Evolutionary conservation across 2,797 vertebrate genomes (phyloP), one percentile per base, ranked within the genome.

Genomic region (Cichlasoma orientale): DNA sequence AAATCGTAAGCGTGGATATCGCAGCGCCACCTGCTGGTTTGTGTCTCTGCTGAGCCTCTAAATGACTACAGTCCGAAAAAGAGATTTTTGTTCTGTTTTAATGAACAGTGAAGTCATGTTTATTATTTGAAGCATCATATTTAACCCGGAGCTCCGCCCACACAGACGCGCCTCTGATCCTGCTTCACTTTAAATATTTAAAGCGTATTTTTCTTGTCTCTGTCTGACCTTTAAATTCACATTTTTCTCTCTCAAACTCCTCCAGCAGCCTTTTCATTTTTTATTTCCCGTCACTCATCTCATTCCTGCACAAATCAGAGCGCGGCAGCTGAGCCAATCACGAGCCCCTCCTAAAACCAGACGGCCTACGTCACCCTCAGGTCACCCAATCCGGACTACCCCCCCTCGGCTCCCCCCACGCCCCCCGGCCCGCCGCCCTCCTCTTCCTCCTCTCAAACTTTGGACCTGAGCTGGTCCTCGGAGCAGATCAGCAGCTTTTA

Each of bases 401-500:
- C 78, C 82, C 89, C 86, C 61, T 59, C 5, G 1, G 19, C 78
- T 80, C 85, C 82, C 23, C 14, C 21, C 13, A 7, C 21, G 86
- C 81, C 23, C 19, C 53, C 18, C 41, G 23, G 5, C 19, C 13
- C 61, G 10, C 59, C 23, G 54, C 91, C 86, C 85, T 90, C 29
- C 56, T 81, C 85, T 82, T 91, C 76, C 59, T 71, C 72, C 84
- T 74, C 74, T 90, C 87, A 95, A 96, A 97, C 94, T 96, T 97
- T 95, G 94, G 89, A 84, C 92, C 93, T 88, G 86, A 90, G 82
- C 94, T 95, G 92, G 95, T 93, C 90, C 83, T 79, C 84, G 92
- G 86, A 93, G 92, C 94, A 89, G 93, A 94, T 92, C 95, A 92
- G 92, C 93, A 92, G 89, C 91, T 94, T 96, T 96, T 94, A 96